Evolutionary conservation across 2,113 vertebrate species (phyloP), one percentile per base, ranked within the genome.

Genomic region (Fregata magnificens): DNA sequence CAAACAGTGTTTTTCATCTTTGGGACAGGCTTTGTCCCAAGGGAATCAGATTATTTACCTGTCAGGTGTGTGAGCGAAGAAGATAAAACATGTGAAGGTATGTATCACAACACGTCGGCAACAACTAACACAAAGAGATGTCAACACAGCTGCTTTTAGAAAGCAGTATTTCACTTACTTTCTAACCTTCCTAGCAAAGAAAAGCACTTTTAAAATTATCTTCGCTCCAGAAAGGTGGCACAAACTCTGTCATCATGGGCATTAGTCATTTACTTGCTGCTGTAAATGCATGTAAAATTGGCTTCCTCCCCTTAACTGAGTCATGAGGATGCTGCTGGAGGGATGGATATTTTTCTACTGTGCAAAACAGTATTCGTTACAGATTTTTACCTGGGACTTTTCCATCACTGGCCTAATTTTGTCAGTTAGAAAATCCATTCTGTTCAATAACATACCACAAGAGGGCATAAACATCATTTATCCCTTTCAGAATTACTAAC

Each of bases 401-500:
- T 94, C 86, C 94, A 91, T 82, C 83, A 31, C 1, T 24, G 77
- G 78, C 83, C 81, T 92, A 20, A 67, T 86, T 95, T 94, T 62
- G 78, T 80, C 71, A 56, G 50, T 25, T 25, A 58, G 89, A 79
- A 82, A 94, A 91, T 40, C 88, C 62, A 17, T 65, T 63, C 81
- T 3, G 22, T 95, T 91, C 84, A 24, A 77, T 12, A 74, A 86
- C 45, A 32, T 26, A 89, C 96, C 97, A 97, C 95, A 94, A 96
- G 95, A 91, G 97, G 97, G 97, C 96, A 95, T 95, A 86, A 93
- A 88, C 93, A 96, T 28, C 92, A 80, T 93, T 97, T 88, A 77
- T 95, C 93, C 93, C 63, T 85, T 72, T 86, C 81, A 50, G 52
- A n/a, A 66, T 61, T n/a, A 21, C 94, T 70, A n/a, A 22, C 85